Percentiles rank a stretch among this genome's conserved stretches.
These are phyloP conservation scores for Drosophila stalkeri DNA, from an alignment of 2,888 invertebrate species.

Conservation along the genomic window DNA sequence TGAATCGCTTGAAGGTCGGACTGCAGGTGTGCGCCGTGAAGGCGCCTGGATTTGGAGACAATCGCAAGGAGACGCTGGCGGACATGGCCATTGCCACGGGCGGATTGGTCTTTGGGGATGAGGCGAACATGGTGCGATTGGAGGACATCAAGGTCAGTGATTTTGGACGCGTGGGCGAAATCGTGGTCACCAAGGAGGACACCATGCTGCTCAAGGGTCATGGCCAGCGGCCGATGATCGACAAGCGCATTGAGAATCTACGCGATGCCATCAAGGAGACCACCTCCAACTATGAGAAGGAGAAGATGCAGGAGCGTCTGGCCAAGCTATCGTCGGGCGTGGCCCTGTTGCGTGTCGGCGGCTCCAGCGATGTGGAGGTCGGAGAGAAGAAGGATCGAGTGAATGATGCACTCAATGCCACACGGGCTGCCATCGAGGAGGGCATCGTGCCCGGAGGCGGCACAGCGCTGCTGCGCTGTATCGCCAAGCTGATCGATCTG, in stretches of 20 bases:
- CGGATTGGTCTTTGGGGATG: conserved; percentile 96
- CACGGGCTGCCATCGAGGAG: conserved; percentile 97
- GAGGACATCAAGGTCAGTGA: conserved; percentile 94
- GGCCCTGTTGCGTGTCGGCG: conserved; percentile 92
- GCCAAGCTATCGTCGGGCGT: conserved; percentile 95
- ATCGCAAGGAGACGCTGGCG: conserved; percentile 94
- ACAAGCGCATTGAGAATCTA: conserved; percentile 92
- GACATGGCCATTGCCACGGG: conserved; percentile 97
- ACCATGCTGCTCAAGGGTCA: conserved; percentile 90
- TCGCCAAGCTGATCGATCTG: conserved; percentile 89
- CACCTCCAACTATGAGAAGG: conserved; percentile 96
- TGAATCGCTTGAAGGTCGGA: conserved; percentile 96
- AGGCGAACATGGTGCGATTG: conserved; percentile 93
- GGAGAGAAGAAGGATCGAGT: conserved; percentile 98
- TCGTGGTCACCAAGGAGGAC: conserved; percentile 96
- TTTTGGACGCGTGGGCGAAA: conserved; percentile 94
- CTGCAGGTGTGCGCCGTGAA: conserved; percentile 97
- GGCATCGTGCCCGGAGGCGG: conserved; percentile 99
- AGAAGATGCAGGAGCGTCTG: conserved; percentile 95
- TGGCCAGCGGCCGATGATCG: conserved; percentile 92
- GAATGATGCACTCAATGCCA: conserved; percentile 96
- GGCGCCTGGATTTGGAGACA: conserved; percentile 98
- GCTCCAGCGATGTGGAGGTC: conserved; percentile 95
- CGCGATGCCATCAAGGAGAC: conserved; percentile 94
- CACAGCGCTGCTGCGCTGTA: conserved; percentile 93